phyloP scores from a whole-genome alignment of 2,113 vertebrate genomes.

The Lanius collurio region DNA sequence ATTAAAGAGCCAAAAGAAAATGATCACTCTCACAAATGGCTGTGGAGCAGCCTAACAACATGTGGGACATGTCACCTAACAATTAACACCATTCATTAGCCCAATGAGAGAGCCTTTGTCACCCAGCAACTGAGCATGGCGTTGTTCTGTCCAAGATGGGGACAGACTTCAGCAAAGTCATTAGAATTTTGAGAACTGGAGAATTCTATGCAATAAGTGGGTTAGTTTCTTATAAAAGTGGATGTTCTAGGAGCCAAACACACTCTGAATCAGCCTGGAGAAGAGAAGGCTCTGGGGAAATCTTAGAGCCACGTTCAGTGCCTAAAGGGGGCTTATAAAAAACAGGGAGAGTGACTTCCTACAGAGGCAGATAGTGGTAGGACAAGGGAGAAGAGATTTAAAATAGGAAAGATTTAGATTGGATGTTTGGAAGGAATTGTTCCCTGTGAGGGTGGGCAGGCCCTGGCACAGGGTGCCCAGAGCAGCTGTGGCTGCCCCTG shows the following conservation, averaged over 20 bases:
- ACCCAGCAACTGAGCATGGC: background rate
- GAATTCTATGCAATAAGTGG: background rate
- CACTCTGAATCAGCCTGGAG: background rate
- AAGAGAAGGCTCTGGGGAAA: background rate
- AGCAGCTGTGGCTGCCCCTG: background rate
- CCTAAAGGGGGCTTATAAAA: background rate
- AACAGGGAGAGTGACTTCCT: background rate
- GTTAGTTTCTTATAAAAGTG: background rate
- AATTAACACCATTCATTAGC: slow-evolving; percentile 42
- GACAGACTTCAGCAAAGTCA: background rate
- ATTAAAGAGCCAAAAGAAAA: slow-evolving; percentile 24
- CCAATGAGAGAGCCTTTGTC: slow-evolving; percentile 34
- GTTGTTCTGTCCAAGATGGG: slow-evolving; percentile 8
- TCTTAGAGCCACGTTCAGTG: background rate
- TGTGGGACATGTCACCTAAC: slow-evolving; percentile 32
- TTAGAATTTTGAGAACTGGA: background rate
- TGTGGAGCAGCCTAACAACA: slow-evolving; percentile 18
- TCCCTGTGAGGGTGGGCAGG: rapidly evolving
- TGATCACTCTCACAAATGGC: background rate
- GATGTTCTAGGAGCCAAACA: background rate
- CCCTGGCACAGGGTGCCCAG: background rate
- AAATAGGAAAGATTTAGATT: background rate
- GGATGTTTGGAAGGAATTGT: background rate
- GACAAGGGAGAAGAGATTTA: background rate
- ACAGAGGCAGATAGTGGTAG: background rate